These are phyloP conservation scores for Diplazon laetatorius DNA, from an alignment of 2,888 invertebrate species.

Conservation along the genomic window DNA sequence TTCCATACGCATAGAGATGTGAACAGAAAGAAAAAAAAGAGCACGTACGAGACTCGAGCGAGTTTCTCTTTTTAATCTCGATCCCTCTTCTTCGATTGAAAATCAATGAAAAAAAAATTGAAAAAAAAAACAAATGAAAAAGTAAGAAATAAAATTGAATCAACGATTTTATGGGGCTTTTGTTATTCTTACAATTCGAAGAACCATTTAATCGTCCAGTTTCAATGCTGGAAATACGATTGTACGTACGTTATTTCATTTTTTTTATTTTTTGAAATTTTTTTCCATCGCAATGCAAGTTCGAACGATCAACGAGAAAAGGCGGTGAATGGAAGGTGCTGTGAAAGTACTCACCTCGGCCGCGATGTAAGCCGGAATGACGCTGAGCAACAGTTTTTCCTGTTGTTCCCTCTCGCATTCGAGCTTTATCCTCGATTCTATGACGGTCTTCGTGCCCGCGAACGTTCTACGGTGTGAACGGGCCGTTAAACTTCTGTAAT, in stretches of 20 bases:
- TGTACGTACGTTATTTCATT: no score
- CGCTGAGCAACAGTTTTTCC: conserved; percentile 94
- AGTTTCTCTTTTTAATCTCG: conserved; percentile 7
- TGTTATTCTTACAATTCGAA: conserved; percentile 27
- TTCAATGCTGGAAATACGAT: background rate
- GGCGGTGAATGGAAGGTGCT: background rate
- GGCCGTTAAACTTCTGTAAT: conserved; percentile 94
- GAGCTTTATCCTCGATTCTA: conserved; percentile 95
- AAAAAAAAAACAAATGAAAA: no score
- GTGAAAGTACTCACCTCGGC: conserved; percentile 89
- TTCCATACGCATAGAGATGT: conserved; percentile 3
- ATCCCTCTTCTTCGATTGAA: conserved; percentile 1
- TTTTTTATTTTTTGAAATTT: no score
- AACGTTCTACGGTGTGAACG: conserved; percentile 94
- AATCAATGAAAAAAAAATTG: background rate
- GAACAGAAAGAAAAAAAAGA: conserved; percentile 12
- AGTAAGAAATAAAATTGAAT: background rate
- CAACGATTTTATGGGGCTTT: background rate
- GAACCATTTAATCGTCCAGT: background rate
- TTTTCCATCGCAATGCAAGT: background rate
- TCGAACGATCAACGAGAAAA: conserved; percentile 10
- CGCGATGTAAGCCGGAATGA: conserved; percentile 97
- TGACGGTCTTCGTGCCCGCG: conserved; percentile 93
- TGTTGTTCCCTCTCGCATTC: conserved; percentile 97
- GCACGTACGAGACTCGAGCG: background rate